Evolutionary conservation across 2,113 vertebrate species (phyloP).

Genomic region (Meles meles): DNA sequence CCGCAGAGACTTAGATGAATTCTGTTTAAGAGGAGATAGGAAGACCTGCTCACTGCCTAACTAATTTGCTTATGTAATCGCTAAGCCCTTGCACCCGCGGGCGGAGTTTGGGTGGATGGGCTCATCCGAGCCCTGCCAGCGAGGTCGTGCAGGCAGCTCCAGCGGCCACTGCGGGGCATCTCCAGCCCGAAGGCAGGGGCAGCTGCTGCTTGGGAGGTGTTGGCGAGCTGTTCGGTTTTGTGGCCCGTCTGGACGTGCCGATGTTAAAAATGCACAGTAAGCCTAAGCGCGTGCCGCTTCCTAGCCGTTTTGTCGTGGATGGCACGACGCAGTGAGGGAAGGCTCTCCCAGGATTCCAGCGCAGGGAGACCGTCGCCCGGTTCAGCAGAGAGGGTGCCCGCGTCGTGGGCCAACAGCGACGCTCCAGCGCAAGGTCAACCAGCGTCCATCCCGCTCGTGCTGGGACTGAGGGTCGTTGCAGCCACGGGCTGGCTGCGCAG

Average conservation of each 20-base stretch:
- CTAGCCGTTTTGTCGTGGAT: fast-evolving
- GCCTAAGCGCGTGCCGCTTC: fast-evolving
- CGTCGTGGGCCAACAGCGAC: fast-evolving
- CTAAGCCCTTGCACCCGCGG: fast-evolving
- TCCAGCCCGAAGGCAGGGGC: fast-evolving
- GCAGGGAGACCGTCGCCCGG: fast-evolving
- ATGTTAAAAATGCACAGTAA: neutral
- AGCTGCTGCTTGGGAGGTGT: fast-evolving
- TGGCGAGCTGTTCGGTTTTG: too few species aligned
- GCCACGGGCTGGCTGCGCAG: fast-evolving
- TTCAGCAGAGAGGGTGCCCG: neutral
- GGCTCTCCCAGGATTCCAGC: fast-evolving
- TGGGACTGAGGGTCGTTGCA: fast-evolving
- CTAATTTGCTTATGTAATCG: fast-evolving
- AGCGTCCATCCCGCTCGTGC: fast-evolving
- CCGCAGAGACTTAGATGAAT: neutral
- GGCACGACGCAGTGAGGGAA: neutral
- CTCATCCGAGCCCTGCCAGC: fast-evolving
- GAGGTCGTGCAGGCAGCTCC: fast-evolving
- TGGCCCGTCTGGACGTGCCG: neutral
- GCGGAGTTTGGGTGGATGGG: fast-evolving
- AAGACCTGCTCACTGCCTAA: too few species aligned
- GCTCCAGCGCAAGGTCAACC: fast-evolving
- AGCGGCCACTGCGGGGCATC: fast-evolving
- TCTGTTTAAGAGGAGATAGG: neutral